Evolutionary conservation across 2,888 invertebrate genomes (phyloP).

Genomic region (Orchesella flavescens): DNA sequence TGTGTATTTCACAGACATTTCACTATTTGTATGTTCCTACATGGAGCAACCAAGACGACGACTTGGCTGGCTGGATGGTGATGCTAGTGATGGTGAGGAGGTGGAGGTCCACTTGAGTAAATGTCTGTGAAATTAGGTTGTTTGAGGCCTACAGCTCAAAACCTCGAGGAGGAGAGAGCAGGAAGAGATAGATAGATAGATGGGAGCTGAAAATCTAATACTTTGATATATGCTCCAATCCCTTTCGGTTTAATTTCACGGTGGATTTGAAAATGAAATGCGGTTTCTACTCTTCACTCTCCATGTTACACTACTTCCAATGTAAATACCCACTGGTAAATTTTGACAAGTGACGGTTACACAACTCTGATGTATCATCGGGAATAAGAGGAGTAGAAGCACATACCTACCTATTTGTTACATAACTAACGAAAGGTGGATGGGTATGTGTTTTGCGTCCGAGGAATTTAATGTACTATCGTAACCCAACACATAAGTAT

Average conservation of each 20-base stretch:
- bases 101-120: slow-evolving; percentile 57
- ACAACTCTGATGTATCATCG: background rate
- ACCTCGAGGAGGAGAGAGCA: slow-evolving; percentile 4
- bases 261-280: slow-evolving; percentile 61
- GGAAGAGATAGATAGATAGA: slow-evolving; percentile 19
- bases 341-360: slow-evolving; percentile 48
- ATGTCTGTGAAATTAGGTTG: slow-evolving; percentile 61
- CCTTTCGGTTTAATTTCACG: slow-evolving; percentile 58
- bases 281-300: slow-evolving; percentile 45
- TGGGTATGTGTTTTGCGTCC: no score
- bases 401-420: no score
- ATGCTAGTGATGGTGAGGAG: slow-evolving; percentile 11
- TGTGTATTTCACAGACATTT: background rate
- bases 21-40: no score
- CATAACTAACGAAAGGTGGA: no score
- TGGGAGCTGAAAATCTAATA: slow-evolving; percentile 53
- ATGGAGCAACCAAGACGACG: background rate
- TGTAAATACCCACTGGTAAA: slow-evolving; percentile 37
- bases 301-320: slow-evolving; percentile 1
- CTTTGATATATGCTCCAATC: slow-evolving; percentile 60
- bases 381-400: no score
- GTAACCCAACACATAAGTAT: no score
- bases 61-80: slow-evolving; percentile 1
- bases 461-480: no score
- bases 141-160: slow-evolving; percentile 49